A percentile compares a stretch with the other conserved stretches of the same genome.
phyloP scores from a whole-genome alignment of 30 jellyfish, hydroid and myxozoan species.

The Cassiopea andromeda region DNA sequence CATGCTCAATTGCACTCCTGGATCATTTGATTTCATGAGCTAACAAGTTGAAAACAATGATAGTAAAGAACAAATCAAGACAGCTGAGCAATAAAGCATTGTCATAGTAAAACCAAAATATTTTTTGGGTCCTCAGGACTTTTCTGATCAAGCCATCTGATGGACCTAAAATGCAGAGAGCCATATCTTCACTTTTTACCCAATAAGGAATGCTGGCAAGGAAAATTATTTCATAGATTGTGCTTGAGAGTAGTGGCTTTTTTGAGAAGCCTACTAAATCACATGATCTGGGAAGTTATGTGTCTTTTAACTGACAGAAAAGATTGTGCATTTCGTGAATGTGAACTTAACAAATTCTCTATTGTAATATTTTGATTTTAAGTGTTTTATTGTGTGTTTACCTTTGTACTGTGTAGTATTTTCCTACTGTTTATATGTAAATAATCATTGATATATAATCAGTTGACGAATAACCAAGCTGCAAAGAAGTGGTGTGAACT shows the following conservation, averaged over 20 bases:
- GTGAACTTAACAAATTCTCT: constrained; percentile 5
- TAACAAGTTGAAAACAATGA: constrained; percentile 10
- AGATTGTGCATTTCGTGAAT: constrained; percentile 17
- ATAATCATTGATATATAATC: no score
- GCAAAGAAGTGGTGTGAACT: no score
- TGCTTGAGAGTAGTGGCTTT: constrained; percentile 6
- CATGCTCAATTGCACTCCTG: constrained; percentile 59
- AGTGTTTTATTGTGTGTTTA: no score
- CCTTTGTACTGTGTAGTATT: no score
- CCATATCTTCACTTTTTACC: constrained; percentile 37
- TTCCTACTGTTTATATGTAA: no score
- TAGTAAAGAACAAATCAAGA: constrained; percentile 20
- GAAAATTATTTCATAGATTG: neutral
- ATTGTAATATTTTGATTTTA: no score
- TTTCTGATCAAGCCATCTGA: constrained; percentile 60
- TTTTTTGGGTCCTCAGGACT: constrained; percentile 58
- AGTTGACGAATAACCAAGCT: no score
- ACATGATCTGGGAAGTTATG: neutral
- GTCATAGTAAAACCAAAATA: constrained; percentile 53
- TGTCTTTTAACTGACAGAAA: neutral
- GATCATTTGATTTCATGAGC: constrained; percentile 30
- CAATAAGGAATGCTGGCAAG: neutral
- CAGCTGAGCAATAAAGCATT: constrained; percentile 35
- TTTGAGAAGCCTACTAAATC: constrained; percentile 22
- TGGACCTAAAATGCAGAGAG: constrained; percentile 34